A percentile compares a stretch with the other conserved stretches of the same genome.
Conservation (phyloP, 2,797 vertebrate species). For the Iguana delicatissima region DNA sequence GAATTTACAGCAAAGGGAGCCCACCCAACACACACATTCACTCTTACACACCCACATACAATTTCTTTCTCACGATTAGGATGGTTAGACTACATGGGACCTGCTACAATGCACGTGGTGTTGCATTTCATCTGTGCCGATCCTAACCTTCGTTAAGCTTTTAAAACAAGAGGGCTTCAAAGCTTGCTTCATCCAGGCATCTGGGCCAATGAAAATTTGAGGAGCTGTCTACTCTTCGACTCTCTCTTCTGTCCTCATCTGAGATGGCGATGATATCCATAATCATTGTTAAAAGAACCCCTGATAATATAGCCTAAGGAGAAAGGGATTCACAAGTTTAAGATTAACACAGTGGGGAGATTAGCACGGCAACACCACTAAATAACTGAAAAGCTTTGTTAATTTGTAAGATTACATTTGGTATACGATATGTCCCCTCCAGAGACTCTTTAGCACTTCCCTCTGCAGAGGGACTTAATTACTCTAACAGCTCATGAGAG, state of each 20-base stretch:
- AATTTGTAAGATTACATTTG: conserved; percentile 50
- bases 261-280: background rate
- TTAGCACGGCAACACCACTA: conserved; percentile 30
- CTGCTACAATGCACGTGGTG: too few relatives aligned
- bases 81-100: too few relatives aligned
- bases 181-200: background rate
- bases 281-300: background rate
- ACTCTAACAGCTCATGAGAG: conserved; percentile 43
- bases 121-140: too few relatives aligned
- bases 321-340: background rate
- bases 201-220: background rate
- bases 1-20: background rate
- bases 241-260: background rate
- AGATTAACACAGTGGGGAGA: conserved; percentile 29
- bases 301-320: background rate
- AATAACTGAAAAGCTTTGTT: conserved; percentile 40
- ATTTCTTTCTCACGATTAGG: too few relatives aligned
- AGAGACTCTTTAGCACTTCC: conserved; percentile 39
- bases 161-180: background rate
- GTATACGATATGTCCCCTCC: conserved; percentile 25
- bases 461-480: conserved; percentile 45
- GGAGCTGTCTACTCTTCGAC: background rate
- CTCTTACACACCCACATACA: too few relatives aligned
- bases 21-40: too few relatives aligned
- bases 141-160: too few relatives aligned